Percentiles rank a stretch among this genome's conserved stretches.
phyloP scores from a whole-genome alignment of 2,113 vertebrate genomes.

The Thermophis baileyi region DNA sequence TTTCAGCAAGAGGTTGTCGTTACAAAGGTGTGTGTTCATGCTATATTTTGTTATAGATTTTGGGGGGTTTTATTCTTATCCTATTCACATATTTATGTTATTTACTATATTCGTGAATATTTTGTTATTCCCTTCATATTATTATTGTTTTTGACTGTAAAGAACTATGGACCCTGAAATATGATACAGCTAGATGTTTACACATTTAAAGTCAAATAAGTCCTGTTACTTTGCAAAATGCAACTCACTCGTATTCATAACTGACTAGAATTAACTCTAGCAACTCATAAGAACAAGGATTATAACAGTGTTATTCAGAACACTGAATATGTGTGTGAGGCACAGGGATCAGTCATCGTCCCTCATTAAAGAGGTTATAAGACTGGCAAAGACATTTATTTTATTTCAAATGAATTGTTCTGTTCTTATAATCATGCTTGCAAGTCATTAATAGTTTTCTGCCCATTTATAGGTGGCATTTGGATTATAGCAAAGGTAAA shows the following conservation, averaged over 20 bases:
- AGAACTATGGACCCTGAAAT: background rate
- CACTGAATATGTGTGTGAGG: too few relatives aligned
- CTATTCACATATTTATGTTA: constrained; percentile 50
- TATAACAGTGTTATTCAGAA: too few relatives aligned
- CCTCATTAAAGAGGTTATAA: background rate
- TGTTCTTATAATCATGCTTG: background rate
- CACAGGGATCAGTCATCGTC: background rate
- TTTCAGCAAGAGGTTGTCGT: constrained; percentile 72
- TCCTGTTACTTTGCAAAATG: background rate
- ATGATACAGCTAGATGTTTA: background rate
- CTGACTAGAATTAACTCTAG: background rate
- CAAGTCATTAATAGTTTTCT: background rate
- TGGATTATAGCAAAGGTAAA: background rate
- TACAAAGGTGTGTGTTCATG: constrained; percentile 69
- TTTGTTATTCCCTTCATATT: constrained; percentile 37
- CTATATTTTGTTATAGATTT: constrained; percentile 5
- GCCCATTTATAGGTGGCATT: background rate
- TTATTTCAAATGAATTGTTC: background rate
- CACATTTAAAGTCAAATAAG: background rate
- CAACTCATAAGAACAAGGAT: background rate
- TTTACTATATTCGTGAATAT: constrained; percentile 46
- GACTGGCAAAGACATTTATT: background rate
- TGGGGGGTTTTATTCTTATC: constrained; percentile 27
- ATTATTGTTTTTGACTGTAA: background rate
- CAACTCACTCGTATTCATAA: background rate